These are phyloP conservation scores for Apodemus speciosus DNA, from an alignment of 2,113 vertebrate species.

Conservation along the genomic window DNA sequence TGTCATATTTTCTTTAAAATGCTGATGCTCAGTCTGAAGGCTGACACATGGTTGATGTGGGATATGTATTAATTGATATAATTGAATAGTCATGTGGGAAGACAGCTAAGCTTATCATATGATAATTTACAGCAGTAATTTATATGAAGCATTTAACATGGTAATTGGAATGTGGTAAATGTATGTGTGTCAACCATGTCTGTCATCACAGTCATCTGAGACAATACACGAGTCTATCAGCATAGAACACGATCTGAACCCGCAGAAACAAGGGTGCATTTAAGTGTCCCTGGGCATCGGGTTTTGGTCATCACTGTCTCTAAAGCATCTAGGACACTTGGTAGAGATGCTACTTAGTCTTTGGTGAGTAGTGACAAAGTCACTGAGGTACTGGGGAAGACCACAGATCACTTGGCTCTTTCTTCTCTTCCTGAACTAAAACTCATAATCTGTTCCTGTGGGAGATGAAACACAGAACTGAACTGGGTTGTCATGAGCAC, in stretches of 20 bases:
- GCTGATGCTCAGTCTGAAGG: neutral
- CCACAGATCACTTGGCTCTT: neutral
- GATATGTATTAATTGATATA: conserved; percentile 35
- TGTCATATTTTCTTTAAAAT: conserved; percentile 9
- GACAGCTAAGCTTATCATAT: conserved; percentile 41
- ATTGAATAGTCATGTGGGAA: conserved; percentile 55
- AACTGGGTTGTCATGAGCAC: neutral
- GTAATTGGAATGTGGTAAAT: conserved; percentile 4
- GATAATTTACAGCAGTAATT: conserved; percentile 62
- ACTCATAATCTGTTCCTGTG: neutral
- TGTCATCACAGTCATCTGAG: conserved; percentile 16
- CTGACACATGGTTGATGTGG: neutral
- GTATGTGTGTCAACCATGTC: neutral
- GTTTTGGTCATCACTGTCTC: conserved; percentile 2
- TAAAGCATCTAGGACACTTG: neutral
- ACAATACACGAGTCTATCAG: conserved; percentile 9
- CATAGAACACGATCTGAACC: conserved; percentile 4
- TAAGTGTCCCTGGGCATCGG: neutral
- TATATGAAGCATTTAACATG: neutral
- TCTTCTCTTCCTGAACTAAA: neutral
- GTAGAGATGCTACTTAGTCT: neutral
- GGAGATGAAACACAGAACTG: neutral
- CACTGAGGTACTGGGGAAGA: neutral
- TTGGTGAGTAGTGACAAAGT: neutral
- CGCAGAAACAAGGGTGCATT: conserved; percentile 3